phyloP scores from a whole-genome alignment of 2,113 vertebrate genomes.

The Trachemys scripta region DNA sequence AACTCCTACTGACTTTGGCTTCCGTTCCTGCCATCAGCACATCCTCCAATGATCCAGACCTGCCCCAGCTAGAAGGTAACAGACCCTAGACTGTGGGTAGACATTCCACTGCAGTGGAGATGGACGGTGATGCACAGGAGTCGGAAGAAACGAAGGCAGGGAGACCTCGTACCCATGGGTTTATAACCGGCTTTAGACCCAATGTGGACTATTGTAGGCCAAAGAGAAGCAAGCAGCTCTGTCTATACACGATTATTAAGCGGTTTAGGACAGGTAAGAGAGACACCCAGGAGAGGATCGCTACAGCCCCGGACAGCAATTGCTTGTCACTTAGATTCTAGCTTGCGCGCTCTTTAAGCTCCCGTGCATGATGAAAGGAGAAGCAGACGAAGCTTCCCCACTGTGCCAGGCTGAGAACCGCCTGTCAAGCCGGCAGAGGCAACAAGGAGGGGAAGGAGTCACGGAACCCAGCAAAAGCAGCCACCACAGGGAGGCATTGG shows the following conservation, averaged over 20 bases:
- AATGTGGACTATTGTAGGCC: not conserved
- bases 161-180: not conserved
- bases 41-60: not conserved
- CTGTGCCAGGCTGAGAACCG: not conserved
- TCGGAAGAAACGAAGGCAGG: not conserved
- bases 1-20: not conserved
- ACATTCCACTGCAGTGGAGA: not conserved
- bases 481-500: not conserved
- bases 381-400: not conserved
- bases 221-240: not conserved
- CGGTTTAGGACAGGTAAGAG: not conserved
- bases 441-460: not conserved
- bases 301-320: not conserved
- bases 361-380: not conserved
- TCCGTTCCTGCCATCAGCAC: too few relatives aligned
- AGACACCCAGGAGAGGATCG: not conserved
- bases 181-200: not conserved
- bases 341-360: not conserved
- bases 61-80: not conserved
- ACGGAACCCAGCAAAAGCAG: not conserved
- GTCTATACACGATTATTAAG: not conserved
- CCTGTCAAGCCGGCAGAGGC: not conserved
- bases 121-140: not conserved
- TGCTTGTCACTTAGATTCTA: not conserved
- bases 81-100: fast-evolving